These are phyloP conservation scores for Aplysina aerophoba DNA, from an alignment of 37 sponge, comb jelly and placozoan species.

Conservation along the genomic window DNA sequence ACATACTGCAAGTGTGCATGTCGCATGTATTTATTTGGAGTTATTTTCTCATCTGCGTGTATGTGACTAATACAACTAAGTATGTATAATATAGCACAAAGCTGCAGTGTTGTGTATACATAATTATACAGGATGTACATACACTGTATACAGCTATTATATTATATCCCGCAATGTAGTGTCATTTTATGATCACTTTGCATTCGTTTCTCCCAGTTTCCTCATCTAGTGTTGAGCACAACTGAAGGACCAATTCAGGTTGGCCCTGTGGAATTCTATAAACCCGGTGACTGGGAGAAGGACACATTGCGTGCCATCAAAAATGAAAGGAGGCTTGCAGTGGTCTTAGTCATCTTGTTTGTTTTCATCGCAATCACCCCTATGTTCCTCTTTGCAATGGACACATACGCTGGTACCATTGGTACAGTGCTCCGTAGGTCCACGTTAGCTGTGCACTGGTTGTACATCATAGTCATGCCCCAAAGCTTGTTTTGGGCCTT, in stretches of 20 bases:
- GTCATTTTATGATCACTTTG: no score
- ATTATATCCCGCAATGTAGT: no score
- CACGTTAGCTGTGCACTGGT: background rate
- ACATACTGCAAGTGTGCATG: no score
- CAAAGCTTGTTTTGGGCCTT: background rate
- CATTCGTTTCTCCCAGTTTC: background rate
- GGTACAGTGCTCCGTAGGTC: background rate
- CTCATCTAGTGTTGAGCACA: background rate
- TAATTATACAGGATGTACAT: conserved; percentile 31
- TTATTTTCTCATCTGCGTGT: no score
- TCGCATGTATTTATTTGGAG: no score
- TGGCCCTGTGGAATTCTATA: background rate
- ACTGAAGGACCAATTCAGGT: conserved; percentile 15
- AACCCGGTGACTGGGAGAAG: background rate
- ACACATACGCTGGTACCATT: background rate
- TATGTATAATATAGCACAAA: no score
- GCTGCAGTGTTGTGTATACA: no score
- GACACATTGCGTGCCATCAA: no score
- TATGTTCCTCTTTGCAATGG: background rate
- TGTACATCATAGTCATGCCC: conserved; percentile 10
- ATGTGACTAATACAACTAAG: no score
- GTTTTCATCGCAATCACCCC: background rate
- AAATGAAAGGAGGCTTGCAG: no score
- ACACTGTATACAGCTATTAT: background rate
- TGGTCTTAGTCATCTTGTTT: background rate